Evolutionary conservation across 2,797 vertebrate species (phyloP), one percentile per base, ranked within the genome.

Genomic region (Gobionotothen gibberifrons): DNA sequence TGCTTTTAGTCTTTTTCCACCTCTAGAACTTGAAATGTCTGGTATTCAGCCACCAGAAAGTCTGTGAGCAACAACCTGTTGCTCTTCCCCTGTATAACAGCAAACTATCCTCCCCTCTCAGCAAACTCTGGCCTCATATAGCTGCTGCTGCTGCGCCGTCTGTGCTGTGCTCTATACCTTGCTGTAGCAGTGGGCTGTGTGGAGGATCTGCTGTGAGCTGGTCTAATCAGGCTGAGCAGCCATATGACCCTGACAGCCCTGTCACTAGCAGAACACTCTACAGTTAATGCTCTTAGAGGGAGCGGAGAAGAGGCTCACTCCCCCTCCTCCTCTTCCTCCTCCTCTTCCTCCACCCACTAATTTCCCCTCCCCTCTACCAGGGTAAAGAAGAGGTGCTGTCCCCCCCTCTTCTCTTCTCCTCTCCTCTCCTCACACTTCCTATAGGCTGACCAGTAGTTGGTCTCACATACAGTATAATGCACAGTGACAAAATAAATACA

Each of bases 161-260:
- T 46, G 29, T 26, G 7, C 60, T 48, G 80, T 49, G 16, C 55
- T 79, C 81, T 86, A 72, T 79, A 40, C 68, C 76, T 82, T 43
- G 69, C 73, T 55, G 72, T 74, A 65, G 79, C 77, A 36, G 77
- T 61, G 83, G 81, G 74, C 70, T 63, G 71, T 65, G 79, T 78
- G 81, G 82, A 89, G 86, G 84, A 92, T 92, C 90, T 91, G 85
- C 90, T 82, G 89, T 90, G 92, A 93, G 92, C 92, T 89, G 90
- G 84, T 91, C 90, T 93, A 93, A 93, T 93, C 92, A 92, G 93
- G 92, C 90, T 93, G 90, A 92, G 88, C 86, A 81, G 86, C 90
- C 91, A 92, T 89, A 90, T 93, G 92, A 93, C 92, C 93, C 90
- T 92, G 92, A 93, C 92, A 92, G 88, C 78, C 90, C 91, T 91